Conservation (phyloP, 35 echinoderm and acorn worm genomes). For the Nesometra sesokonis region DNA sequence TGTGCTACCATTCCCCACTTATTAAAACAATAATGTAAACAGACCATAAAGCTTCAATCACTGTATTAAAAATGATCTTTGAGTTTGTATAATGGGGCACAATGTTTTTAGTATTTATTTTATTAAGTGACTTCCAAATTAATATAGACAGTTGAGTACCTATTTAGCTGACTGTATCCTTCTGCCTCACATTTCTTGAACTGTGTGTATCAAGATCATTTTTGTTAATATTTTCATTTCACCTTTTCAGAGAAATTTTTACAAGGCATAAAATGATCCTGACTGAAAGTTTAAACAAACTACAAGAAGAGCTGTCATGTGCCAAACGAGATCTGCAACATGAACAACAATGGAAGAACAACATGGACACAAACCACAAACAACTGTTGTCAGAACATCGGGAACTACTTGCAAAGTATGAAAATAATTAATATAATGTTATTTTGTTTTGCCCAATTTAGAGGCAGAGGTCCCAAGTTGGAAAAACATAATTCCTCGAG, state of each 20-base stretch:
- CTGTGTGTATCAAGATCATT: neutral
- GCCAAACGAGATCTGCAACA: slow-evolving; percentile 54
- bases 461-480: too few relatives aligned
- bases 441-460: neutral
- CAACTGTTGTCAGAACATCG: slow-evolving; percentile 61
- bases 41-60: too few relatives aligned
- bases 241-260: slow-evolving; percentile 78
- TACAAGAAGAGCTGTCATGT: slow-evolving; percentile 66
- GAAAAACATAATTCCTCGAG: neutral
- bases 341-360: slow-evolving; percentile 31
- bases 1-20: too few relatives aligned
- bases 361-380: slow-evolving; percentile 63
- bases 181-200: too few relatives aligned
- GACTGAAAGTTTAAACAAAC: slow-evolving; percentile 63
- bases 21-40: too few relatives aligned
- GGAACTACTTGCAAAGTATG: slow-evolving; percentile 71
- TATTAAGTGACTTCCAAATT: too few relatives aligned
- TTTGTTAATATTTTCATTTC: neutral
- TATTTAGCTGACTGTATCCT: too few relatives aligned
- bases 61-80: too few relatives aligned
- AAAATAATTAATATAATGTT: neutral
- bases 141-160: too few relatives aligned
- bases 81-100: too few relatives aligned
- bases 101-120: too few relatives aligned
- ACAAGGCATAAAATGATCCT: slow-evolving; percentile 70